phyloP scores from a whole-genome alignment of 2,888 invertebrate genomes.

The Ferrisia virgata region DNA sequence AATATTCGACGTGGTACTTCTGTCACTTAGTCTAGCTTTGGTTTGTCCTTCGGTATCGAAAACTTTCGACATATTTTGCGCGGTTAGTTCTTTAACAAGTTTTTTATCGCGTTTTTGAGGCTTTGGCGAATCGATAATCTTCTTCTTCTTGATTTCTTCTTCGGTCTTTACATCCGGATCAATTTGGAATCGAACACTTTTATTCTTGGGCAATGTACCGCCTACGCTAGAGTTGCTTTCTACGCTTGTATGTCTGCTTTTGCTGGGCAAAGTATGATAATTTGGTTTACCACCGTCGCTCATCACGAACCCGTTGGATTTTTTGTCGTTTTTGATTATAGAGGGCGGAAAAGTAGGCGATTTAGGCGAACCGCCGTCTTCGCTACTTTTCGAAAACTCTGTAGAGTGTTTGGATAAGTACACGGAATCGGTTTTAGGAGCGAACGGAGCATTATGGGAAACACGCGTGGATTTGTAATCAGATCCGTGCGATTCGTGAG shows the following conservation, averaged over 20 bases:
- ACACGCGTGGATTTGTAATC: conserved; percentile 25
- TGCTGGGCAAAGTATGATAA: background rate
- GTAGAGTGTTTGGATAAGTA: background rate
- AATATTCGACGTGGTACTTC: conserved; percentile 25
- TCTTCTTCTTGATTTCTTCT: background rate
- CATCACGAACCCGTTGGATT: background rate
- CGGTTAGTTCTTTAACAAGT: background rate
- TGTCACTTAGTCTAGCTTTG: background rate
- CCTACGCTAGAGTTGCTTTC: background rate
- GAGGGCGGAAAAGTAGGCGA: background rate
- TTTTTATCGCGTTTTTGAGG: background rate
- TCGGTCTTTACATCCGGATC: background rate
- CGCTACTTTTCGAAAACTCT: background rate
- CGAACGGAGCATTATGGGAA: background rate
- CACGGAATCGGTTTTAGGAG: conserved; percentile 13
- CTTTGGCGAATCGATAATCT: background rate
- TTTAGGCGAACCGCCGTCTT: background rate
- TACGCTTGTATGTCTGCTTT: background rate
- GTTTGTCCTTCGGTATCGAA: background rate
- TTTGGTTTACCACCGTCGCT: background rate
- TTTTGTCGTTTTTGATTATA: background rate
- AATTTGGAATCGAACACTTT: conserved; percentile 30
- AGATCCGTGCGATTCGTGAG: conserved; percentile 41
- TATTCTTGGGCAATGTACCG: conserved; percentile 17
- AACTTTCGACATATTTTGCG: background rate